Evolutionary conservation across 2,113 vertebrate species (phyloP).

Genomic region (Vulpes ferrilata): DNA sequence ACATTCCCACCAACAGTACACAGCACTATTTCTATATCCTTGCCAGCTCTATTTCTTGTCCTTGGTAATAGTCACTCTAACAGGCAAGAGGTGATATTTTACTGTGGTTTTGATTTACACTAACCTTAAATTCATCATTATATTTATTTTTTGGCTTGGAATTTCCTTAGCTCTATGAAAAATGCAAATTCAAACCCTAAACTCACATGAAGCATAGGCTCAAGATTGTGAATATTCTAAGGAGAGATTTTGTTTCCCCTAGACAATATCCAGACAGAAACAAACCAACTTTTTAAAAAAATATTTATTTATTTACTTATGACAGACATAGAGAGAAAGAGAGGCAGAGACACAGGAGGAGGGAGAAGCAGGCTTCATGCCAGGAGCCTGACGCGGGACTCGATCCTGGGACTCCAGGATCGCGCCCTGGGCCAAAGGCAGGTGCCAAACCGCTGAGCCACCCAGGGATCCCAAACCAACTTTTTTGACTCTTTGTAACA

Average conservation of each 20-base stretch:
- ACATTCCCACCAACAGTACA: background rate
- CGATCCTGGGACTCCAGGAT: no score
- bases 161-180: background rate
- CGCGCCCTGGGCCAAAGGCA: no score
- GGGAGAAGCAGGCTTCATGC: no score
- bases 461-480: background rate
- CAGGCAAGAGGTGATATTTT: background rate
- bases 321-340: no score
- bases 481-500: background rate
- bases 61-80: background rate
- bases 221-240: background rate
- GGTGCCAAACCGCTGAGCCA: no score
- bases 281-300: background rate
- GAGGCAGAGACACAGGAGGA: no score
- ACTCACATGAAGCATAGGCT: background rate
- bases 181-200: background rate
- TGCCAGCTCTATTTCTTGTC: background rate
- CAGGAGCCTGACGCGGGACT: no score
- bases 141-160: background rate
- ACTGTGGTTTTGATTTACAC: background rate
- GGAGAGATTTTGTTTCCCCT: background rate
- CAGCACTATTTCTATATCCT: background rate
- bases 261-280: constrained; percentile 10
- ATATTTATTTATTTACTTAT: no score
- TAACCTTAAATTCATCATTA: background rate